Evolutionary conservation across 1,140 invertebrate genomes (phyloP), one percentile per base, ranked within the genome.

Genomic region (Drosophila insularis): DNA sequence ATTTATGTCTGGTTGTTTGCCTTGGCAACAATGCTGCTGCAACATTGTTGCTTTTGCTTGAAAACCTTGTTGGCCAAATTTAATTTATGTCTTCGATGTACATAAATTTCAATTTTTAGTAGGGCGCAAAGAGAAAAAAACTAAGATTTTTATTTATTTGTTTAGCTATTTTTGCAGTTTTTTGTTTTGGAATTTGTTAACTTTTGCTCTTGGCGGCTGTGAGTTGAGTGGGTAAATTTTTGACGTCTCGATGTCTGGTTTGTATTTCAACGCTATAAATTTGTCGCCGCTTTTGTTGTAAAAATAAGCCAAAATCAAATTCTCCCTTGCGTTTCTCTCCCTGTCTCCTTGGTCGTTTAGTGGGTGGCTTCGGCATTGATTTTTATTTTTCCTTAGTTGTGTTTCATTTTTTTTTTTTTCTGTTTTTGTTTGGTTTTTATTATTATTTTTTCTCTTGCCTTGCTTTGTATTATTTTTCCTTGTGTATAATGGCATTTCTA

Each of bases 401-500:
- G 27, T 27, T 27, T 27, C n/a, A n/a, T n/a, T 58, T 35, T 14
- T n/a, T 10, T 46, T 72, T 72, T 67, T 43, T 60, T 73, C 17
- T 66, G 46, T 74, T 74, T 74, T 74, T n/a, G 58, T 63, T 64
- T 63, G 46, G 6, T 21, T 27, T 19, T 35, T 73, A 35, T 35
- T 35, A 35, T 35, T 35, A 27, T 72, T 73, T 40, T 40, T 60
- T 72, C 17, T 66, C 37, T 74, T 46, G 43, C 43, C 43, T 46
- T 46, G 43, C 14, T 61, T 27, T 39, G 19, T 39, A 27, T 55
- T 39, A 54, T 40, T 56, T 14, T 32, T 37, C 35, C 27, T 73
- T 72, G 79, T 82, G 87, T 87, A 87, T 87, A 87, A 87, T 87
- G 84, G 82, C 69, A 89, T 89, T 87, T 82, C 79, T 89, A 87